Base-by-base conservation (phyloP, 2,113 vertebrate genomes). In the Pelodiscus sinensis region DNA sequence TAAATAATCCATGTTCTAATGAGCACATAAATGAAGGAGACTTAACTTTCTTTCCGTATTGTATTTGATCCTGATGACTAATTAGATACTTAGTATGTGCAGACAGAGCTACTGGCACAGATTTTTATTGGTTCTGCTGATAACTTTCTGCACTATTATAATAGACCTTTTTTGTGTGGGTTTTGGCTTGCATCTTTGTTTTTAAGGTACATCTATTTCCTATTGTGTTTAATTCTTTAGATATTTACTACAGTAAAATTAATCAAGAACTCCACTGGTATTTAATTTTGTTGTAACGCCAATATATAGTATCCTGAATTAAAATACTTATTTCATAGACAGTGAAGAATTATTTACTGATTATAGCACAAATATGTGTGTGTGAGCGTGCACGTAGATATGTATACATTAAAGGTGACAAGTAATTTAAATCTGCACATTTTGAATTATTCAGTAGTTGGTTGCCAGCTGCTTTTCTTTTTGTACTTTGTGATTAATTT, bases 401-500 rank as follows among this genome's bases (percentile, higher is more conserved):
- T 7, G 78, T 94, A 92, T 97, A 97, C 92, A 94, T 90, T 95
- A 93, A 95, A 44, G 4, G 89, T 95, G 95, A 96, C 94, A 96
- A 90, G 94, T 94, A 97, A 97, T 96, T 97, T 96, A 96, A 97
- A 97, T 97, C 95, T 93, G 92, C 92, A 95, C 92, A 91, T 94
- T 97, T 97, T 95, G 89, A 93, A 97, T 97, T 97, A 97, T 97
- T 97, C 96, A 97, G 91, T 89, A 95, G 96, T 94, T 94, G 92
- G 93, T 92, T 97, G 81, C 92, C 96, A 97, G 94, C 95, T 98
- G 96, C 93, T 97, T 98, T 98, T 96, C 96, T 96, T 97, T 44
- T 97, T 97, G 94, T 97, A 96, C 88, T 94, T 96, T 96, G 89
- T 97, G 96, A 97, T 98, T 98, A 96, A 97, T 97, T 97, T 97